Evolutionary conservation across 2,888 invertebrate genomes (phyloP), one percentile per base, ranked within the genome.

Genomic region (Neocrepidodera transversa): DNA sequence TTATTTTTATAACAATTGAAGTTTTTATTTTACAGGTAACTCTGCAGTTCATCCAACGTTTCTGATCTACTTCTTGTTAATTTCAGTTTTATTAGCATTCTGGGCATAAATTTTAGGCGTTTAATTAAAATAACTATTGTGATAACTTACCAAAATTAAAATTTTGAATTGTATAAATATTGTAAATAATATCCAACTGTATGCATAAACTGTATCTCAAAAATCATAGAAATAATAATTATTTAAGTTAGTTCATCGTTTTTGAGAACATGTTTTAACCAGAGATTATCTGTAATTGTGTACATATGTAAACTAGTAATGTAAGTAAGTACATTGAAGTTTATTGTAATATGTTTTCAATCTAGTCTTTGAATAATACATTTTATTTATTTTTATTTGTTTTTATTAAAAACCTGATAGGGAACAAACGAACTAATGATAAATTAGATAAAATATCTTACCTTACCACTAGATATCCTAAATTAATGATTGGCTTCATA

Each of bases 91-190:
- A 42, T 26, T 54, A 16, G 4, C 40, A 16, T 35, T 36, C 10
- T 35, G 32, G 14, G 35, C 36, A 13, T 53, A 53, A 54, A 14
- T 32, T 11, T 35, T 40, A 20, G 20, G 1, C 7, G 8, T 2
- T 17, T 13, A 32, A 20, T 40, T 14, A 13, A 10, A 18, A 36
- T 14, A 30, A 47, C 43, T 47, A 48, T 66, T 68, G 68, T 67
- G 66, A 68, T 68, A 67, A 59, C 32, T 52, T 58, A 62, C 66
- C 65, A 54, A 59, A 55, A 28, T 11, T 18, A 38, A 38, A 47
- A 35, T 16, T 3, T 28, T 42, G 42, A 35, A 10, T 42, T 63
- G 63, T 14, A 38, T 63, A 66, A 64, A 63, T 64, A 49, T 50
- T 68, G 65, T 68, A 67, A 42, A 67, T 62, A 64, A 43, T 20